These are phyloP conservation scores for Gymnogyps californianus DNA, from an alignment of 2,113 vertebrate genomes.

Conservation along the genomic window DNA sequence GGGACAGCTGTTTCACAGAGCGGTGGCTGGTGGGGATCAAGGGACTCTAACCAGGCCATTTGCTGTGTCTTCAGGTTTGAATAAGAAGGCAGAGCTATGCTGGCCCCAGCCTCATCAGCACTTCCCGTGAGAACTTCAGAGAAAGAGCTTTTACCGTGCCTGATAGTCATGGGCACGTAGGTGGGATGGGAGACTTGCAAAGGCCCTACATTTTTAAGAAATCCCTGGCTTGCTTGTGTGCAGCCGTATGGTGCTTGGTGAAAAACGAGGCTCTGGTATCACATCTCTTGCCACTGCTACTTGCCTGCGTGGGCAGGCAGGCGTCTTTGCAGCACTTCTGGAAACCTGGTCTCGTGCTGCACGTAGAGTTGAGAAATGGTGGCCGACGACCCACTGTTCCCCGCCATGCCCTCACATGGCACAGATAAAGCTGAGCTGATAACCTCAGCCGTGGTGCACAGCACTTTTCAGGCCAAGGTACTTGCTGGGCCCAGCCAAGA, in stretches of 20 bases:
- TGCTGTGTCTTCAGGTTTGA: background rate
- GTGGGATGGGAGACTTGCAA: background rate
- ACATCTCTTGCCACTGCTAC: background rate
- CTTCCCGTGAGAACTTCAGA: background rate
- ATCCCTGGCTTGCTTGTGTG: background rate
- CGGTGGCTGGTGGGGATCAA: background rate
- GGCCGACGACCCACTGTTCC: too few species aligned
- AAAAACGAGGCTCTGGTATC: background rate
- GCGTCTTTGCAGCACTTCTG: background rate
- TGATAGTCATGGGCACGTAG: fast-evolving
- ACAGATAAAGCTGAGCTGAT: background rate
- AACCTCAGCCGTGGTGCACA: background rate
- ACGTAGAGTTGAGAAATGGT: too few species aligned
- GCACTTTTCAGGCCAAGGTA: background rate
- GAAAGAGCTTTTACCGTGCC: background rate
- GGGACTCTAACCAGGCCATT: too few species aligned
- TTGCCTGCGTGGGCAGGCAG: too few species aligned
- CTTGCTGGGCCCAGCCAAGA: too few species aligned
- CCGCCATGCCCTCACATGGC: fast-evolving
- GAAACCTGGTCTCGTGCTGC: background rate
- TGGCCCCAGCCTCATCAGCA: background rate
- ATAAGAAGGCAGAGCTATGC: background rate
- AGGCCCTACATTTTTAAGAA: background rate
- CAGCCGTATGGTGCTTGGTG: fast-evolving
- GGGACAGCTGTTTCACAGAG: background rate